These are phyloP conservation scores for Zosterops japonicus DNA, from an alignment of 2,113 vertebrate genomes.

Conservation along the genomic window DNA sequence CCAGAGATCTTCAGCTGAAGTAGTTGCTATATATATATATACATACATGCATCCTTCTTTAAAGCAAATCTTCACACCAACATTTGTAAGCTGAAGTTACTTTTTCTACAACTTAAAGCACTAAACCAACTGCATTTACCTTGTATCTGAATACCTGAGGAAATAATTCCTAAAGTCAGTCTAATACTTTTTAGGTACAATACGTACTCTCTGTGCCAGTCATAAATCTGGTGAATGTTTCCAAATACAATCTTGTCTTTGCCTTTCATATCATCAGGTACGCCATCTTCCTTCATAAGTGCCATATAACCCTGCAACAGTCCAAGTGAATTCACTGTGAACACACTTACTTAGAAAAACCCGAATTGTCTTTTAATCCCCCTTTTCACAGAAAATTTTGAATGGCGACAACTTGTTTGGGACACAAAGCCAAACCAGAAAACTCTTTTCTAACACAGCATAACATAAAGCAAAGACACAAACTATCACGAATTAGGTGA, in stretches of 20 bases:
- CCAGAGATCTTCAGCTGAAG: not conserved
- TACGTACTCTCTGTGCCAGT: constrained; percentile 98
- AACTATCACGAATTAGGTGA: not conserved
- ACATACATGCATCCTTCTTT: not conserved
- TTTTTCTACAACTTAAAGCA: not conserved
- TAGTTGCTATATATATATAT: not conserved
- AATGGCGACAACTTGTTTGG: not conserved
- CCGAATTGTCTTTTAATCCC: not conserved
- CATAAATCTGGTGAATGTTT: constrained; percentile 98
- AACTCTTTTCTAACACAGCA: not conserved
- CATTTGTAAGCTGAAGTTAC: not conserved
- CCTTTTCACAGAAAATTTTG: not conserved
- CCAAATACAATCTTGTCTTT: constrained; percentile 99
- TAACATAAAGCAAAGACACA: not conserved
- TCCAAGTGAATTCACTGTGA: not conserved
- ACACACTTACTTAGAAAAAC: not conserved
- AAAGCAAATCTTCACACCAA: not conserved
- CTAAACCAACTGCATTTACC: not conserved
- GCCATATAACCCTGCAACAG: constrained; percentile 91
- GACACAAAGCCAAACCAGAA: not conserved
- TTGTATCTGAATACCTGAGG: not conserved
- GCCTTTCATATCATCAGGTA: constrained; percentile 98
- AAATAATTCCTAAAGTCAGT: not conserved
- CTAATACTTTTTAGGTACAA: not conserved
- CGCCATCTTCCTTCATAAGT: constrained; percentile 94